Evolutionary conservation across 2,797 vertebrate species (phyloP), one percentile per base, ranked within the genome.

Genomic region (Danio choprae): DNA sequence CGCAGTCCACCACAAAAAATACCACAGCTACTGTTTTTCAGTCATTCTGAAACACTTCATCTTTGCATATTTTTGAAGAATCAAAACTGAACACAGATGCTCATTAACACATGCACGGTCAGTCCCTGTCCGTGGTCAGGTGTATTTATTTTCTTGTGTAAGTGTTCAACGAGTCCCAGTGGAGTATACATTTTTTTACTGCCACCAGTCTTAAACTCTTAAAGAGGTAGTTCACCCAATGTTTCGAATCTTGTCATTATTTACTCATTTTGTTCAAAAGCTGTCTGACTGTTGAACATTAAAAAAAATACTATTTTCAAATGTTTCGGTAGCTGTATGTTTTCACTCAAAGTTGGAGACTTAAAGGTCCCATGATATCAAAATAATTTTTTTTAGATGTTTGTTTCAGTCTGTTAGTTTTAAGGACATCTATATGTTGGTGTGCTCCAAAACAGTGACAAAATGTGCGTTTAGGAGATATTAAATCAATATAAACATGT

Each of bases 1-100:
- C 22, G 18, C 16, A 68, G 60, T 50, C 53, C 58, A 60, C 63
- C 5, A 20, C 13, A 73, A 12, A 60, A 64, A 68, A 67, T 29
- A 38, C 2, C 15, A 63, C 20, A 1, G 1, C 18, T 41, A 41
- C 16, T 6, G 5, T 15, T 60, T 74, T n/a, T 11, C 48, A 53
- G 18, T 58, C 40, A 72, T 59, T 29, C 7, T 36, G 20, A 73
- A 72, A 72, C 8, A 72, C 20, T 58, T 73, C 1, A 7, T 56
- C 10, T 4, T 55, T 22, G 36, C 20, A 29, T 29, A n/a, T 29
- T 67, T 67, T 22, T 67, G 63, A 18, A 1, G 7, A 48, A 64
- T 50, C 22, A 48, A 68, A 56, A 22, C 41, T 48, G 41, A 59
- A 59, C 7, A 72, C 53, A 59, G 43, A 60, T 44, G 40, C 9